Percentiles rank a stretch among this genome's conserved stretches.
These are phyloP conservation scores for Lithosia quadra DNA, from an alignment of 2,888 invertebrate genomes.

Conservation along the genomic window DNA sequence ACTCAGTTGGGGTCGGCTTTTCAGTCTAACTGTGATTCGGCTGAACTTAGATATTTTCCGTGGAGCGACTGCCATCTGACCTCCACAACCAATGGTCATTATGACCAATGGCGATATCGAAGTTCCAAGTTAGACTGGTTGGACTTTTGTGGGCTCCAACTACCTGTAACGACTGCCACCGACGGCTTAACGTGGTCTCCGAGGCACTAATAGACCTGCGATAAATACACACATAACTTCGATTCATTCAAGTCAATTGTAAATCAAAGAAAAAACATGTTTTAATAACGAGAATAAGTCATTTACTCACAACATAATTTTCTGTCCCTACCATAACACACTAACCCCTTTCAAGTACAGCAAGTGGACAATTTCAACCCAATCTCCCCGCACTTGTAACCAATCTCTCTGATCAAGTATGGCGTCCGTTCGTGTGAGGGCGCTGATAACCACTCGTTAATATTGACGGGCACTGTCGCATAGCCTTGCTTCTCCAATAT, in stretches of 20 bases:
- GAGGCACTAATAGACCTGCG: too few relatives aligned
- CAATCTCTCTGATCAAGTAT: constrained; percentile 87
- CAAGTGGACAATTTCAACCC: constrained; percentile 67
- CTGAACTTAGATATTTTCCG: too few relatives aligned
- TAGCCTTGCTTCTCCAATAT: constrained; percentile 87
- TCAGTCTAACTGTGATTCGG: too few relatives aligned
- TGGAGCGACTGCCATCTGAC: too few relatives aligned
- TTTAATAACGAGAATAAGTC: background rate
- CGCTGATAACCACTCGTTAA: constrained; percentile 83
- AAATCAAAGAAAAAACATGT: background rate
- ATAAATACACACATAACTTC: too few relatives aligned
- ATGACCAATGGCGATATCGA: too few relatives aligned
- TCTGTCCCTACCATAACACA: background rate
- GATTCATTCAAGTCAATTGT: background rate
- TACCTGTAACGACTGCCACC: too few relatives aligned
- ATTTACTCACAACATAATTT: constrained; percentile 17
- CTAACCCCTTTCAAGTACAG: constrained; percentile 58
- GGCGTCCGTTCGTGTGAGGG: constrained; percentile 88
- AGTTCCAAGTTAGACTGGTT: too few relatives aligned
- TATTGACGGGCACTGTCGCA: constrained; percentile 85
- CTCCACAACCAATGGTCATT: too few relatives aligned
- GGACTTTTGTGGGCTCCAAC: too few relatives aligned
- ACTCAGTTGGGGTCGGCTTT: too few relatives aligned
- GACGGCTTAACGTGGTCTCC: too few relatives aligned
- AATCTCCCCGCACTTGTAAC: constrained; percentile 81